phyloP scores from a whole-genome alignment of 2,113 vertebrate genomes.

The Bubalus kerabau region DNA sequence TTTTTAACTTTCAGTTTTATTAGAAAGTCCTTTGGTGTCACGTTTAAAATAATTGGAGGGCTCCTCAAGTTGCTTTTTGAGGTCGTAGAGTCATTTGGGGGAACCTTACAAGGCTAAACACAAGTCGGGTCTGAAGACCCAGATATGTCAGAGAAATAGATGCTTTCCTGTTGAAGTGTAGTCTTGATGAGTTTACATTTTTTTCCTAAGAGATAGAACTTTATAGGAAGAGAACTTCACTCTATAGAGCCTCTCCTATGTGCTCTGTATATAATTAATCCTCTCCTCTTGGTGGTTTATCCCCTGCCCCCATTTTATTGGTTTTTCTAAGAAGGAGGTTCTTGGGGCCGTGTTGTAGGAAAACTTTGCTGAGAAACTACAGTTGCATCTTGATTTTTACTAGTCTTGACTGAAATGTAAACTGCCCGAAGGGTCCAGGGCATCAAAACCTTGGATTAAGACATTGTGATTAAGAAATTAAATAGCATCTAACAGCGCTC shows the following conservation, averaged over 20 bases:
- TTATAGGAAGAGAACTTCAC: neutral
- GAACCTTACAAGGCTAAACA: neutral
- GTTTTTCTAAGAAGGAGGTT: neutral
- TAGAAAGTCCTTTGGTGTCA: neutral
- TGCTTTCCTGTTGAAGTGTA: neutral
- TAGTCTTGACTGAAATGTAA: neutral
- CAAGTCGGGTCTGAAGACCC: neutral
- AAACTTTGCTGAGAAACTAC: neutral
- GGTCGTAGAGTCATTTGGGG: neutral
- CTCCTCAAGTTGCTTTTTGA: neutral
- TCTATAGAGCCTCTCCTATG: neutral
- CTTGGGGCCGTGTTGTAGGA: neutral
- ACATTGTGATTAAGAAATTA: neutral
- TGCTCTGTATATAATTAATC: neutral
- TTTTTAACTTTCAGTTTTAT: neutral
- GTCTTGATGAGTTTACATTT: neutral
- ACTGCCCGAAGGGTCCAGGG: neutral
- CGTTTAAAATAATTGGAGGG: neutral
- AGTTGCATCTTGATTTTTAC: neutral
- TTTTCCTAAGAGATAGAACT: neutral
- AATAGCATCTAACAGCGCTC: neutral
- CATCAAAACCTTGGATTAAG: neutral
- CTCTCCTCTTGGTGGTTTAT: neutral
- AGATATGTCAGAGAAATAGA: neutral
- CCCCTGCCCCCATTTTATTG: neutral